Percentiles rank a stretch among this genome's conserved stretches.
phyloP scores from a whole-genome alignment of 2,888 invertebrate species.

The Mactromeris polynyma region DNA sequence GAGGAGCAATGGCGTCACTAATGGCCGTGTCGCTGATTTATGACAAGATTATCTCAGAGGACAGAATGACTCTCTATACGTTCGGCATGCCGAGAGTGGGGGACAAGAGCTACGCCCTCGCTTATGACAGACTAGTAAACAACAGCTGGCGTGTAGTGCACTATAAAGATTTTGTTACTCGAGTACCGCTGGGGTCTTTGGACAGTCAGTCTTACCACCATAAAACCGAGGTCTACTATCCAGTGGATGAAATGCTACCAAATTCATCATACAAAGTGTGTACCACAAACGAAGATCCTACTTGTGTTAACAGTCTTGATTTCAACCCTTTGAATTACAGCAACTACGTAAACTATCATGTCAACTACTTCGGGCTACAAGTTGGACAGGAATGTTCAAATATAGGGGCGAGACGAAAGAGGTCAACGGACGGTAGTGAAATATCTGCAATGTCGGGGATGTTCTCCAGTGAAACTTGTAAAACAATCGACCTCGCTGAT shows the following conservation, averaged over 20 bases:
- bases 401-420: not conserved
- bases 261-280: constrained; percentile 39
- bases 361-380: no score
- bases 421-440: not conserved
- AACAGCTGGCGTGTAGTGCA: constrained; percentile 65
- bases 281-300: constrained; percentile 43
- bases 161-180: constrained; percentile 49
- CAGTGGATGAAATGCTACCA: constrained; percentile 25
- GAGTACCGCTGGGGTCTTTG: constrained; percentile 42
- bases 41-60: constrained; percentile 22
- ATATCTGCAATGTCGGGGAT: no score
- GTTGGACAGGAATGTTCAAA: not conserved
- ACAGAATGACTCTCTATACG: constrained; percentile 47
- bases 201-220: constrained; percentile 47
- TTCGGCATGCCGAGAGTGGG: constrained; percentile 61
- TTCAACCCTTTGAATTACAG: not conserved
- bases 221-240: constrained; percentile 60
- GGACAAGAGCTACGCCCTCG: constrained; percentile 48
- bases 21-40: constrained; percentile 43
- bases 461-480: no score
- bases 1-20: constrained; percentile 57
- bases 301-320: constrained; percentile 1
- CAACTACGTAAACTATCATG: not conserved
- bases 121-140: constrained; percentile 44
- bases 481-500: no score